Conservation (phyloP, 37 sponge, comb jelly and placozoan species). For the Axinella damicornis region DNA sequence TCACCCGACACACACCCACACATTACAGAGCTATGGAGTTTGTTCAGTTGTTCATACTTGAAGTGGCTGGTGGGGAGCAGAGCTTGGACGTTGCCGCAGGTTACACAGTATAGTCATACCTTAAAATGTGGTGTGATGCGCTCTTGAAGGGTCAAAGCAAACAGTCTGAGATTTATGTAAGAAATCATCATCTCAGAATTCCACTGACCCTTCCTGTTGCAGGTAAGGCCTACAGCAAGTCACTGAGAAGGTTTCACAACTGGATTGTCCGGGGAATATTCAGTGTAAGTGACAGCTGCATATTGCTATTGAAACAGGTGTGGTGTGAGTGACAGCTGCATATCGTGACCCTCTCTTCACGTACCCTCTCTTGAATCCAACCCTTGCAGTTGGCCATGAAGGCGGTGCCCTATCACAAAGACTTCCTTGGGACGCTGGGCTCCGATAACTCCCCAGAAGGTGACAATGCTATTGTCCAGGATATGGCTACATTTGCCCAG, state of each 20-base stretch:
- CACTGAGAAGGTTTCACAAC: constrained; percentile 70
- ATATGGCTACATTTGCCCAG: constrained; percentile 55
- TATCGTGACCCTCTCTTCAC: no score
- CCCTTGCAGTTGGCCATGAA: constrained; percentile 73
- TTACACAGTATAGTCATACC: neutral
- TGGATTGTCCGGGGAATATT: constrained; percentile 91
- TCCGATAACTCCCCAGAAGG: constrained; percentile 51
- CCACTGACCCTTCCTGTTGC: neutral
- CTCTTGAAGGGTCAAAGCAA: no score
- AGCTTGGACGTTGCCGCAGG: constrained; percentile 82
- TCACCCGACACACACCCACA: no score
- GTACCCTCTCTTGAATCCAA: no score
- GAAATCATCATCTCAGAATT: no score
- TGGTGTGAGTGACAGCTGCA: no score
- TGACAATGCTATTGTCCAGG: constrained; percentile 50
- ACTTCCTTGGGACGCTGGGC: constrained; percentile 60
- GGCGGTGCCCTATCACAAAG: constrained; percentile 74
- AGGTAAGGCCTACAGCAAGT: constrained; percentile 78
- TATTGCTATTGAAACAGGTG: no score
- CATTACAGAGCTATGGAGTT: constrained; percentile 81
- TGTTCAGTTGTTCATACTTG: constrained; percentile 62
- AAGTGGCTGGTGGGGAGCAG: constrained; percentile 77
- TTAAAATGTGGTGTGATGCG: no score
- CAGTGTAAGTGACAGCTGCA: no score
- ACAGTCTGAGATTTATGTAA: no score